phyloP scores from a whole-genome alignment of 2,797 vertebrate species.

The Ctenosaura bakeri region DNA sequence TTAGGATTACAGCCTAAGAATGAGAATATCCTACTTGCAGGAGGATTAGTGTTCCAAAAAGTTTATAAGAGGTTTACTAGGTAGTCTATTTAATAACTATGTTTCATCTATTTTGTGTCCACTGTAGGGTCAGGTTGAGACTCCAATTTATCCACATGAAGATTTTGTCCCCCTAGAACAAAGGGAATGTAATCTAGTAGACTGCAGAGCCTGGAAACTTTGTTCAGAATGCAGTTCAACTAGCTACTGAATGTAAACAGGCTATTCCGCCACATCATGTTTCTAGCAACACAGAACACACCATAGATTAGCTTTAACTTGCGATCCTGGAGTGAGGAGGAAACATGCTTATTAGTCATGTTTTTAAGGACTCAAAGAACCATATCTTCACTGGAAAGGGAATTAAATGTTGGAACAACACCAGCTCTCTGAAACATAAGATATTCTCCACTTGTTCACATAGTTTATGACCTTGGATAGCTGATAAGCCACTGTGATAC shows the following conservation, averaged over 20 bases:
- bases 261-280: constrained; percentile 45
- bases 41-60: background rate
- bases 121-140: background rate
- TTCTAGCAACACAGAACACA: constrained; percentile 56
- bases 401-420: constrained; percentile 33
- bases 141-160: background rate
- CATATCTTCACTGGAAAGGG: constrained; percentile 37
- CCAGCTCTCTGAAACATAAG: constrained; percentile 54
- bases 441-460: constrained; percentile 37
- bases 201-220: rapidly evolving
- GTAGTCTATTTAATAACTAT: background rate
- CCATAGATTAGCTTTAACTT: constrained; percentile 35
- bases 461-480: constrained; percentile 81
- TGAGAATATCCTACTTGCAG: background rate
- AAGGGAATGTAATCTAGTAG: constrained; percentile 42
- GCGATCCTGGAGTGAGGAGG: constrained; percentile 32
- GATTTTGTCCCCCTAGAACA: background rate
- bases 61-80: background rate
- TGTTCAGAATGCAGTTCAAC: constrained; percentile 31
- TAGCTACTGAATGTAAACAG: constrained; percentile 46
- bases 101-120: background rate
- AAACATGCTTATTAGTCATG: constrained; percentile 30
- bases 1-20: background rate
- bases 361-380: constrained; percentile 50
- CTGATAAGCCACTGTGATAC: constrained; percentile 80